Evolutionary conservation across 2,113 vertebrate species (phyloP).

Genomic region (Centropus unirufus): DNA sequence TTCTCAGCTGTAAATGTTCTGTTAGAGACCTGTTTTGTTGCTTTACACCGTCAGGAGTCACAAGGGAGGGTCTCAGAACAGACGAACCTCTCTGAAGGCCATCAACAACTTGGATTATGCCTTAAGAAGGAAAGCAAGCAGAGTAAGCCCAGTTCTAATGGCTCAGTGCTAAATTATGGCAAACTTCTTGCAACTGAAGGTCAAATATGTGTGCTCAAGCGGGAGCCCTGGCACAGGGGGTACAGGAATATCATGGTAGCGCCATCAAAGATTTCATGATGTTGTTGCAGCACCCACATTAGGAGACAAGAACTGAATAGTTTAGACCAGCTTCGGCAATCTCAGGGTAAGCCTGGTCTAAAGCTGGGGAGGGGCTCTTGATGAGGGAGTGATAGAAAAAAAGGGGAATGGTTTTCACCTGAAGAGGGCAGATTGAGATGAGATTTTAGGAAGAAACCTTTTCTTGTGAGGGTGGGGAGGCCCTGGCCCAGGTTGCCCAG

Average conservation of each 20-base stretch:
- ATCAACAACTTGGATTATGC: background rate
- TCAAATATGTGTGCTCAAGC: background rate
- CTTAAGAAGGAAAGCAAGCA: background rate
- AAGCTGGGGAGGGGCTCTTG: too few species aligned
- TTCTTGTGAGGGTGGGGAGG: too few species aligned
- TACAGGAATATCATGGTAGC: background rate
- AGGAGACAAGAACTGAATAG: background rate
- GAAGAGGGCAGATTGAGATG: too few species aligned
- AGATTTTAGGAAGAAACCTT: too few species aligned
- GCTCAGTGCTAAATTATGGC: background rate
- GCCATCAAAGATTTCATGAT: too few species aligned
- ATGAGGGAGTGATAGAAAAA: too few species aligned
- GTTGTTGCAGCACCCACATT: background rate
- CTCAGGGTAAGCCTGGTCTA: background rate
- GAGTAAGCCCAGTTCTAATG: background rate
- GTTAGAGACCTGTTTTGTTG: background rate
- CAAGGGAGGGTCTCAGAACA: background rate
- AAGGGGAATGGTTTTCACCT: too few species aligned
- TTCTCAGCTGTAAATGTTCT: background rate
- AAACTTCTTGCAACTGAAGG: background rate
- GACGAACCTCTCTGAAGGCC: background rate
- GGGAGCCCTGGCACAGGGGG: fast-evolving
- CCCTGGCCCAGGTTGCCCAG: too few species aligned
- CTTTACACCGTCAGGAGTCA: background rate
- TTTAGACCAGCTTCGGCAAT: background rate